phyloP scores from a whole-genome alignment of 2,888 invertebrate species.

The Chloromyia formosa region DNA sequence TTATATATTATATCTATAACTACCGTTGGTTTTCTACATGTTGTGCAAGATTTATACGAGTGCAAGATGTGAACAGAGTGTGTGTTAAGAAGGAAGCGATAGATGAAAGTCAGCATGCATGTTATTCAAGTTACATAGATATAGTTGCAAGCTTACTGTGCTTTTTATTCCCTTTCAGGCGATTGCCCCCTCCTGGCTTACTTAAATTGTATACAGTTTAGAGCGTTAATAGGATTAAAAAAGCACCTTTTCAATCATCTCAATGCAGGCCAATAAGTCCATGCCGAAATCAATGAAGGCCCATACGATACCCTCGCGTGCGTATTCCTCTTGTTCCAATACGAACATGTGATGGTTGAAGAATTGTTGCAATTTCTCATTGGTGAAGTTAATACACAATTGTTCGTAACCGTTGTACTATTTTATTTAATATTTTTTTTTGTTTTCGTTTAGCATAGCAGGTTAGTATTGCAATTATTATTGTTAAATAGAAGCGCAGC shows the following conservation, averaged over 20 bases:
- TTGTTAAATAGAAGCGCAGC: conserved; percentile 16
- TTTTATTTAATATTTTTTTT: background rate
- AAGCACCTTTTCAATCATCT: conserved; percentile 95
- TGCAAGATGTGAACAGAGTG: background rate
- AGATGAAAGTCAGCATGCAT: background rate
- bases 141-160: conserved; percentile 33
- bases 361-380: conserved; percentile 99
- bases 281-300: conserved; percentile 99
- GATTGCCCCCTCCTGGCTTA: background rate
- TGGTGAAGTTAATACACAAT: conserved; percentile 99
- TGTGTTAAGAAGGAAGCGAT: background rate
- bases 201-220: conserved; percentile 11
- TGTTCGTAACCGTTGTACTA: conserved; percentile 99
- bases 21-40: no score
- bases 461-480: conserved; percentile 23
- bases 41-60: no score
- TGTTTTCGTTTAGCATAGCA: background rate
- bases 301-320: conserved; percentile 96
- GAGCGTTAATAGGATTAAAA: conserved; percentile 40
- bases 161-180: background rate
- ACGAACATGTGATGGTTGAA: conserved; percentile 99
- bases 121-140: no score
- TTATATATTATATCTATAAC: background rate
- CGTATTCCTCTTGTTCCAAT: conserved; percentile 99
- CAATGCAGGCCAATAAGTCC: conserved; percentile 98